Base-by-base conservation (phyloP, 2,113 vertebrate species). In the Pitta sordida region DNA sequence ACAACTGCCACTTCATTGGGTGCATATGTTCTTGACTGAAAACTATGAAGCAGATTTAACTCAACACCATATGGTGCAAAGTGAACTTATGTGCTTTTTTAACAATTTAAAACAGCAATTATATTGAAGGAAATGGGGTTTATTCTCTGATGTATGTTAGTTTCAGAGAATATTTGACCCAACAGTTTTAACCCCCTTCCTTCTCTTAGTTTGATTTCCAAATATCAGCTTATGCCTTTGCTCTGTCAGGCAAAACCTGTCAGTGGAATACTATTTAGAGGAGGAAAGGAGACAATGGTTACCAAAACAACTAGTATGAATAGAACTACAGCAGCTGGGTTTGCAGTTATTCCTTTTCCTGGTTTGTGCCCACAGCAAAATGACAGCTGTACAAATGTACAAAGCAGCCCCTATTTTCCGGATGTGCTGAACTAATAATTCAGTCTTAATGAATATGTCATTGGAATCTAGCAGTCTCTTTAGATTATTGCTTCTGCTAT, bases 371-470 rank as follows among this genome's bases (percentile, higher is more conserved):
- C 67, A 58, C 94, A 97, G 97, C 96, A 97, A 97, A 97, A 93
- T 90, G 94, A 95, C 97, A 98, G 96, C 96, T 98, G 96, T 95
- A 96, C 86, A 96, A 97, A 97, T 90, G 82, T 80, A 95, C 93
- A 86, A 95, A 91, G 94, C 81, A 92, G 91, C 93, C 96, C 77
- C 91, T 97, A 95, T 97, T 97, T 98, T 97, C 97, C 95, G 95
- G 90, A 97, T 97, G 90, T 96, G 93, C 87, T 97, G 95, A 98
- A 97, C 94, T 96, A 96, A 96, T 98, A 97, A 98, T 97, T 98
- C 97, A 97, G 90, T 75, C 94, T 93, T 98, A 97, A 98, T 98
- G 96, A 98, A 97, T 97, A 94, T 96, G 93, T 95, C 97, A 97
- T 90, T 96, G 93, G 94, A 94, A 97, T 96, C 77, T 94, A 96